Evolutionary conservation across 1,140 invertebrate genomes (phyloP).

Genomic region (Eupristina koningsbergeri): DNA sequence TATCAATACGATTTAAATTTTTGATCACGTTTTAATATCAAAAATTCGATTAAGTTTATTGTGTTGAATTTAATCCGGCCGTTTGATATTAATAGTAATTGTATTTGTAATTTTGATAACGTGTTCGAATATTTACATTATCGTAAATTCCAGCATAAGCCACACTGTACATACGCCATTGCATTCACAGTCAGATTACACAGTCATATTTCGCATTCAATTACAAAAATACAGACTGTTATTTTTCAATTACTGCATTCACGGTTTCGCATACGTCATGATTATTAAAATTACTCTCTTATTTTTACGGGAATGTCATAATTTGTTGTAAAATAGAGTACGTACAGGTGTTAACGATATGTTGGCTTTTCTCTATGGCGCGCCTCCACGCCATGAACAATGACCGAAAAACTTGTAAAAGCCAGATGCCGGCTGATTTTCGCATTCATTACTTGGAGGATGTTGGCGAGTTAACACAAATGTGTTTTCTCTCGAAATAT

Average conservation of each 20-base stretch:
- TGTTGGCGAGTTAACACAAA: neutral
- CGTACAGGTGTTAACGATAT: conserved; percentile 26
- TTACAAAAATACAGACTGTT: neutral
- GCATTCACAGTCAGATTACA: no score
- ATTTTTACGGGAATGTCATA: neutral
- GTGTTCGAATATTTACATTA: neutral
- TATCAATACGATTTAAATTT: no score
- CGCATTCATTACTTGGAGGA: conserved; percentile 36
- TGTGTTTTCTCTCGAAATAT: neutral
- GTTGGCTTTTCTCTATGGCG: neutral
- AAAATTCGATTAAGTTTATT: no score
- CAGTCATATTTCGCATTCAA: no score
- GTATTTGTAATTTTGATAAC: neutral
- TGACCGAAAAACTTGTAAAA: conserved; percentile 32
- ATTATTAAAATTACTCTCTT: neutral
- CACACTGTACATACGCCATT: no score
- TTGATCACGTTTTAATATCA: no score
- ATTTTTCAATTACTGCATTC: neutral
- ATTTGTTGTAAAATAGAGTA: conserved; percentile 1
- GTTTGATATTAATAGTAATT: neutral
- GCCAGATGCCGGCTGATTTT: conserved; percentile 21
- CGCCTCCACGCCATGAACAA: conserved; percentile 6
- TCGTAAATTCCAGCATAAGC: neutral
- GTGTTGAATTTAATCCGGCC: no score
- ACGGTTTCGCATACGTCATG: neutral